These are phyloP conservation scores for Cryptus viduatorius DNA, from an alignment of 2,888 invertebrate species.

Conservation along the genomic window DNA sequence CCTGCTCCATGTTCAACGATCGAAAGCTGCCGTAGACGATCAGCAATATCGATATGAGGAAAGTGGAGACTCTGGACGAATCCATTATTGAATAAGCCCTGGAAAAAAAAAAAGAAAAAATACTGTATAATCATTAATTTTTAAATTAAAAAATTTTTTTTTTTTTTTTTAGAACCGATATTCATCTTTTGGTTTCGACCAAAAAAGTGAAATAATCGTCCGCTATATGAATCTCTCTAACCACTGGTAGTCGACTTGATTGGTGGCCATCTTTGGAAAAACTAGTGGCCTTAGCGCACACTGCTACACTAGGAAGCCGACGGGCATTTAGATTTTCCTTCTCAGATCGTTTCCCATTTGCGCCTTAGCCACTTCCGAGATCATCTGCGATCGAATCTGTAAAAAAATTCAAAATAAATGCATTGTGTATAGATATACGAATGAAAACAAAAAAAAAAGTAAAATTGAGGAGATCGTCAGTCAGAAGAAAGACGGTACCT, in stretches of 20 bases:
- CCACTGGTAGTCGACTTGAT: constrained; percentile 86
- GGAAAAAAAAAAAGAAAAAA: constrained; percentile 35
- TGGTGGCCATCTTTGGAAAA: constrained; percentile 84
- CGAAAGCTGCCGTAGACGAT: constrained; percentile 99
- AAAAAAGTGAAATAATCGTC: constrained; percentile 24
- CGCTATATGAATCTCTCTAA: constrained; percentile 72
- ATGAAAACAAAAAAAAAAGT: background rate
- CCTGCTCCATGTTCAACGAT: constrained; percentile 98
- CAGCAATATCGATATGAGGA: constrained; percentile 97
- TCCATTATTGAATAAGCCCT: constrained; percentile 99
- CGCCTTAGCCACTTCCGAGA: constrained; percentile 80
- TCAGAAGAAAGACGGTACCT: constrained; percentile 74
- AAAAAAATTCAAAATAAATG: constrained; percentile 55
- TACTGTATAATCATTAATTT: background rate
- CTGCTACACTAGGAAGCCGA: constrained; percentile 80
- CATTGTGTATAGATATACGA: background rate
- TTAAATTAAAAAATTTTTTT: no score
- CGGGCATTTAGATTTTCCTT: constrained; percentile 81
- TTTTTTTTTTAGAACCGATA: background rate
- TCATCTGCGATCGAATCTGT: constrained; percentile 80
- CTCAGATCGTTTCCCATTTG: constrained; percentile 74
- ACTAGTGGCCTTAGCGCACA: constrained; percentile 80
- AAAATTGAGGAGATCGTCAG: background rate
- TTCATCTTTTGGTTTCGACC: constrained; percentile 41
- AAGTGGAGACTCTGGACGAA: constrained; percentile 98